Evolutionary conservation across 2,888 invertebrate genomes (phyloP), one percentile per base, ranked within the genome.

Genomic region (Sinhomidia bicolor): DNA sequence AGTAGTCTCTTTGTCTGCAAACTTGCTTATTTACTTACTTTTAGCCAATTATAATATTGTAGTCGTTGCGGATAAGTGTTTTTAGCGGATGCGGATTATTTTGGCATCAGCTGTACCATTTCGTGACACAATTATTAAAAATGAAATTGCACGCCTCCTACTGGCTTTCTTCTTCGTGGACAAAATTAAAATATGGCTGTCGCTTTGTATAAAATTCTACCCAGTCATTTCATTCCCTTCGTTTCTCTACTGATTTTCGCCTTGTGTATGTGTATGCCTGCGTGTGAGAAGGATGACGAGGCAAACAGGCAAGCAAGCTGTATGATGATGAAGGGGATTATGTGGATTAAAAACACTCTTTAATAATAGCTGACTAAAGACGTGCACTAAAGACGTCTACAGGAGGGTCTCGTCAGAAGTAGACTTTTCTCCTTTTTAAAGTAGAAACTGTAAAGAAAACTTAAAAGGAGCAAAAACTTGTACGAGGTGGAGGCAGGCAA

Each of bases 81-180:
- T 68, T n/a, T 44, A 36, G 41, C 60, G 36, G 60, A 79, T 79
- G 79, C 54, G 79, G 57, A 79, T 79, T 81, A 71, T 54, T 65
- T 82, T 71, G 51, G 82, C 71, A 62, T 82, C 82, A 82, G 68
- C 82, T 82, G 82, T 82, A 71, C 71, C 32, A 54, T 71, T 82
- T 71, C 82, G 82, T 82, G 82, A 82, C 82, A 82, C 71, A 82
- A 82, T 68, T 82, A 82, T 82, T 82, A 82, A 82, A 82, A 82
- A 71, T 71, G 71, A 82, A 82, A 82, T 82, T 62, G 32, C 68
- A 82, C n/a, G 32, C 54, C 68, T 82, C 82, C 71, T 32, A 32
- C 71, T 32, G 20, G 10, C 12, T 44, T 65, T 62, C 26, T 76
- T 47, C 29, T 14, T 26, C 20, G 60, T 10, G n/a, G 20, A n/a